Percentiles rank a stretch among this genome's conserved stretches.
phyloP scores from a whole-genome alignment of 30 jellyfish, hydroid and myxozoan species.

The Nemopilema nomurai region DNA sequence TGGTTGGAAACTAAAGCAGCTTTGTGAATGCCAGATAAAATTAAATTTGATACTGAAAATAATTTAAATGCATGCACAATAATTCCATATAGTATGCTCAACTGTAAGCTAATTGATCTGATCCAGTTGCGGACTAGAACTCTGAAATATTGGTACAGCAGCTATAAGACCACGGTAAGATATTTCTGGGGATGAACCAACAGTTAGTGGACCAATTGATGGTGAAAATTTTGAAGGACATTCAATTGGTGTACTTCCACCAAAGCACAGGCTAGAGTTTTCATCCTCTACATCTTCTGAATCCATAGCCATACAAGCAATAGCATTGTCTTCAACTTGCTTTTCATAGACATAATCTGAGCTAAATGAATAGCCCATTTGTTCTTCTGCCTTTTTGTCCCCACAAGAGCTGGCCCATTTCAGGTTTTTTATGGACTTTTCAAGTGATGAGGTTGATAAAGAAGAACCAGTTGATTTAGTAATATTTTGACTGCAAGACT shows the following conservation, averaged over 20 bases:
- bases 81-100: neutral
- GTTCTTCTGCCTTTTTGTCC: too few species aligned
- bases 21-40: too few species aligned
- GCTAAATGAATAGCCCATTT: neutral
- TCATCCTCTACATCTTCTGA: neutral
- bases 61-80: neutral
- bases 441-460: too few species aligned
- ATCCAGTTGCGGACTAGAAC: constrained; percentile 2
- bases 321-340: neutral
- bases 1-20: too few species aligned
- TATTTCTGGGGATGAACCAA: neutral
- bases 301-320: neutral
- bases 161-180: constrained; percentile 2
- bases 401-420: too few species aligned
- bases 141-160: constrained; percentile 20
- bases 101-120: neutral
- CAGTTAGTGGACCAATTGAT: neutral
- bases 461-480: neutral
- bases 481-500: neutral
- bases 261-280: neutral
- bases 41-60: too few species aligned
- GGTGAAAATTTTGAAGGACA: neutral
- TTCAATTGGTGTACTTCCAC: neutral
- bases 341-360: neutral
- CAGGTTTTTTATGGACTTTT: too few species aligned